A percentile compares a stretch with the other conserved stretches of the same genome.
Conservation (phyloP, 2,888 invertebrate genomes). For the Ptychoptera albimana region DNA sequence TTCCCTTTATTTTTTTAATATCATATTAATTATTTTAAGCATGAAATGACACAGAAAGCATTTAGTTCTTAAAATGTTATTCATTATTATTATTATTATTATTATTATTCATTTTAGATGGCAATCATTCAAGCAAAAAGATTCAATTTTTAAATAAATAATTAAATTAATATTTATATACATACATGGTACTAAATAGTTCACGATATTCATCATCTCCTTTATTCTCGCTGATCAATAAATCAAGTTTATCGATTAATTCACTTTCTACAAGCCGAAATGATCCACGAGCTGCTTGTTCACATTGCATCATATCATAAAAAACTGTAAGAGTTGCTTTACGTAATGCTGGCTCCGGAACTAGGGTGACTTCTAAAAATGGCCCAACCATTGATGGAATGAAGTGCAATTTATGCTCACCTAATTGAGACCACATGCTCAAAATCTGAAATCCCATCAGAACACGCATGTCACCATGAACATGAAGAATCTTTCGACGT, state of each 20-base stretch:
- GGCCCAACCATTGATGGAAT: slow-evolving; percentile 89
- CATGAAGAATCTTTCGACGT: slow-evolving; percentile 57
- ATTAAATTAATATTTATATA: slow-evolving; percentile 17
- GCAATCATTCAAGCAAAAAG: slow-evolving; percentile 2
- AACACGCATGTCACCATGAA: slow-evolving; percentile 81
- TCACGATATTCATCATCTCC: slow-evolving; percentile 86
- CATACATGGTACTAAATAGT: slow-evolving; percentile 93
- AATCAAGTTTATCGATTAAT: slow-evolving; percentile 84
- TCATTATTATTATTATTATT: background rate
- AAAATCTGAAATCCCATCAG: slow-evolving; percentile 84
- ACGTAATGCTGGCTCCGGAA: slow-evolving; percentile 69
- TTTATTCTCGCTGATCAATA: slow-evolving; percentile 81
- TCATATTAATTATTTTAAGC: slow-evolving; percentile 9
- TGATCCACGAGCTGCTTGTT: slow-evolving; percentile 61
- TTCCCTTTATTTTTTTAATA: slow-evolving; percentile 43
- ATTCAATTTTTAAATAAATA: slow-evolving; percentile 4
- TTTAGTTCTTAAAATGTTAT: too few relatives aligned
- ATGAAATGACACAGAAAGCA: background rate
- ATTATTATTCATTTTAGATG: background rate
- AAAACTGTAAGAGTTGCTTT: slow-evolving; percentile 84
- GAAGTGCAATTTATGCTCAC: slow-evolving; percentile 74
- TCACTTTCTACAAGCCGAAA: slow-evolving; percentile 87
- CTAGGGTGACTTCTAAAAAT: slow-evolving; percentile 81
- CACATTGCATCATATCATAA: slow-evolving; percentile 91
- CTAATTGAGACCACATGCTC: slow-evolving; percentile 80